Conservation (phyloP, 2,888 invertebrate genomes). For the Octonoba sinensis region DNA sequence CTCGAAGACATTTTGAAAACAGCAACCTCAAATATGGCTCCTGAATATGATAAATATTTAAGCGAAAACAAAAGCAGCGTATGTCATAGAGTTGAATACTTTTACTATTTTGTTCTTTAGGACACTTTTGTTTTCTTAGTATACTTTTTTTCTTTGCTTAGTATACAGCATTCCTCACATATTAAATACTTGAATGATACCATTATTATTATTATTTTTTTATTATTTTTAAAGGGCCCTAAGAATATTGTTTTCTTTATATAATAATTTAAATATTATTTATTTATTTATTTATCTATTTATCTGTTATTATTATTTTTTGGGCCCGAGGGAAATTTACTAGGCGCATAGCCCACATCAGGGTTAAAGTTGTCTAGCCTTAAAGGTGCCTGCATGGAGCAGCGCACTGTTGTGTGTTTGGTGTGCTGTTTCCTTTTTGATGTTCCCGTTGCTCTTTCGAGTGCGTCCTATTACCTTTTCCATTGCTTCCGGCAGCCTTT, state of each 20-base stretch:
- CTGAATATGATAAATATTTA: not conserved
- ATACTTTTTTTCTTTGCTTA: too few relatives aligned
- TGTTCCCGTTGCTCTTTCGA: too few relatives aligned
- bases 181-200: not conserved
- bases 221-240: not conserved
- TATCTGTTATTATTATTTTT: too few relatives aligned
- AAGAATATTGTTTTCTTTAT: not conserved
- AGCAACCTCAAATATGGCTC: not conserved
- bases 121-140: not conserved
- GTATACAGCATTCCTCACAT: too few relatives aligned
- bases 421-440: too few relatives aligned
- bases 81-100: not conserved
- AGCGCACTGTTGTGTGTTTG: too few relatives aligned
- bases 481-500: too few relatives aligned
- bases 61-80: not conserved
- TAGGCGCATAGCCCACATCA: not conserved
- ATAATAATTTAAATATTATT: not conserved
- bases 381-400: too few relatives aligned
- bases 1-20: not conserved
- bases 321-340: not conserved
- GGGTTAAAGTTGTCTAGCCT: not conserved
- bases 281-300: too few relatives aligned
- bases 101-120: not conserved
- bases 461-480: too few relatives aligned
- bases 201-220: not conserved